These are phyloP conservation scores for Coelogynopora nodosa DNA, from an alignment of 2,888 invertebrate genomes.

Conservation along the genomic window DNA sequence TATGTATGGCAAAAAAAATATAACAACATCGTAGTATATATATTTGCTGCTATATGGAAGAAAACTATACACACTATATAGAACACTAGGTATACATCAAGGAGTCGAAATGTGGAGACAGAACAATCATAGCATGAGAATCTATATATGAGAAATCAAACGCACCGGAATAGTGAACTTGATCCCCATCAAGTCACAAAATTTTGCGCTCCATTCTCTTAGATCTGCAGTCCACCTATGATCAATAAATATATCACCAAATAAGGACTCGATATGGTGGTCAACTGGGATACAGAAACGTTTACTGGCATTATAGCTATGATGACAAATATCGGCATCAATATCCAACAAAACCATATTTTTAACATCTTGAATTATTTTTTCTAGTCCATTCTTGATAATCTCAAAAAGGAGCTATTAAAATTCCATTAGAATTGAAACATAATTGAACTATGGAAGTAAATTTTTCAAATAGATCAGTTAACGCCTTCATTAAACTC, in stretches of 20 bases:
- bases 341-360: background rate
- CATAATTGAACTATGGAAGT: background rate
- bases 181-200: conserved; percentile 47
- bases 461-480: background rate
- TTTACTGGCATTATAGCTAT: conserved; percentile 51
- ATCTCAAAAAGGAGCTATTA: background rate
- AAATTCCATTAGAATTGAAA: background rate
- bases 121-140: conserved; percentile 49
- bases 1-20: conserved; percentile 25
- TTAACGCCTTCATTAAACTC: background rate
- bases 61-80: conserved; percentile 42
- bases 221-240: conserved; percentile 50
- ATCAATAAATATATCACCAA: conserved; percentile 49
- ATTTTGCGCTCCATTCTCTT: conserved; percentile 45
- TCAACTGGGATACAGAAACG: conserved; percentile 49
- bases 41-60: conserved; percentile 19
- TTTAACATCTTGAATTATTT: background rate
- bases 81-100: conserved; percentile 48
- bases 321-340: background rate
- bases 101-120: conserved; percentile 46
- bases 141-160: conserved; percentile 49
- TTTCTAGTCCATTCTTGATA: background rate
- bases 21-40: background rate
- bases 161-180: conserved; percentile 48
- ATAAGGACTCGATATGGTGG: conserved; percentile 38